Percentiles rank a stretch among this genome's conserved stretches.
Evolutionary conservation across 2,113 vertebrate genomes (phyloP).

Genomic region (Cephalopterus ornatus): DNA sequence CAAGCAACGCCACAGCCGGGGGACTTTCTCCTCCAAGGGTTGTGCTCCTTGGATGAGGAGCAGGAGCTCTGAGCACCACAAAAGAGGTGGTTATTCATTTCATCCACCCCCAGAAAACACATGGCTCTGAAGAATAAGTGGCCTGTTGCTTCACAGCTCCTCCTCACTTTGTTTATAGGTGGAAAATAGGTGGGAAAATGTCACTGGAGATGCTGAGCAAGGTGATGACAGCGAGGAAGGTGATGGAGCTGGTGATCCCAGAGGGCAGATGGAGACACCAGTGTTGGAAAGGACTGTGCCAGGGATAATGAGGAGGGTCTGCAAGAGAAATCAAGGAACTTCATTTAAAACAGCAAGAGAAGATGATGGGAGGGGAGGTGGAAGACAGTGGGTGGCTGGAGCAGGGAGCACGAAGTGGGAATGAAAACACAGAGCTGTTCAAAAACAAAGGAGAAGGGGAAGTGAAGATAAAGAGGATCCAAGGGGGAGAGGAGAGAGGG

Average conservation of each 20-base stretch:
- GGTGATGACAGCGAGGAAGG: not conserved
- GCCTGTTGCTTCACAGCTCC: not conserved
- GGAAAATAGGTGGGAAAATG: not conserved
- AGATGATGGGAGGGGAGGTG: accelerated
- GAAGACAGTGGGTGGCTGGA: not conserved
- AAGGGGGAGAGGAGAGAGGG: not conserved
- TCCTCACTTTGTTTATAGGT: not conserved
- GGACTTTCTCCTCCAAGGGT: not conserved
- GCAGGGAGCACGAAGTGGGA: not conserved
- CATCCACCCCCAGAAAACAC: not conserved
- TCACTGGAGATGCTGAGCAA: not conserved
- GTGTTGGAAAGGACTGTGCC: accelerated
- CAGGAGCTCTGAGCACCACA: not conserved
- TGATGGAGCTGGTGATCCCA: not conserved
- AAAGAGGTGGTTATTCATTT: not conserved
- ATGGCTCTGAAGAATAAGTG: accelerated
- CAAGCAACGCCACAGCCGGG: accelerated
- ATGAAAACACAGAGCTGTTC: not conserved
- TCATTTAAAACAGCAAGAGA: not conserved
- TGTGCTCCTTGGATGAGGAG: not conserved
- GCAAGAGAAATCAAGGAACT: not conserved
- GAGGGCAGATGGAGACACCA: not conserved
- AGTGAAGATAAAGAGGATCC: not conserved
- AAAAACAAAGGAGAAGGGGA: not conserved
- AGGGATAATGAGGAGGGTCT: not conserved